These are phyloP conservation scores for Diogma glabrata DNA, from an alignment of 2,888 invertebrate species.

Conservation along the genomic window DNA sequence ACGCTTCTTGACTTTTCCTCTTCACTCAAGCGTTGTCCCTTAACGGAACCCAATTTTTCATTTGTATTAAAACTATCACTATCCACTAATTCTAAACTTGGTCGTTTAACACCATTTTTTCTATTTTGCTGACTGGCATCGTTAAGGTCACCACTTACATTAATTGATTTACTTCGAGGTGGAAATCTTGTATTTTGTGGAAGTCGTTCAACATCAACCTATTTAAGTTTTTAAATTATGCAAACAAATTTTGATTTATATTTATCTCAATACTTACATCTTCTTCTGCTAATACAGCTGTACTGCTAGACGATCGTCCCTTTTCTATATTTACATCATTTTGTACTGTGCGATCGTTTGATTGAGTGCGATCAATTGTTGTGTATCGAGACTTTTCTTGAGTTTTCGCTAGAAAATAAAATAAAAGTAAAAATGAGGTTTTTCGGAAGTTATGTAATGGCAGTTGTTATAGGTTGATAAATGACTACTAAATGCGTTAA, in stretches of 20 bases:
- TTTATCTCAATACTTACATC: conserved; percentile 2
- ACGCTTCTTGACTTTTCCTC: conserved; percentile 13
- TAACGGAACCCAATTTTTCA: conserved; percentile 28
- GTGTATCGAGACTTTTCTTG: conserved; percentile 35
- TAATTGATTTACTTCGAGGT: conserved; percentile 55
- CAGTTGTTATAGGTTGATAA: too few species aligned
- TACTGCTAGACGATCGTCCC: neutral
- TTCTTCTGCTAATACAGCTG: too few species aligned
- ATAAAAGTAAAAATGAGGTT: too few species aligned
- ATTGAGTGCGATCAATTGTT: conserved; percentile 32
- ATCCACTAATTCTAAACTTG: conserved; percentile 69
- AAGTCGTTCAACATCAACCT: conserved; percentile 40
- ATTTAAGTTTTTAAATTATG: conserved; percentile 33
- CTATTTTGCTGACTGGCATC: conserved; percentile 16
- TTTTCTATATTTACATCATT: conserved; percentile 44
- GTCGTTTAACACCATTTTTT: conserved; percentile 45
- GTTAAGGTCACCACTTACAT: conserved; percentile 35
- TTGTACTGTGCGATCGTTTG: conserved; percentile 46
- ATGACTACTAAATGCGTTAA: too few species aligned
- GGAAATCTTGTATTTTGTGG: conserved; percentile 81
- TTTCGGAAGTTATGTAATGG: too few species aligned
- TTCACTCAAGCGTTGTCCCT: conserved; percentile 15
- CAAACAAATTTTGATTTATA: neutral
- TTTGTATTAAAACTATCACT: conserved; percentile 69
- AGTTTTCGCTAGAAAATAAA: too few species aligned